phyloP scores from a whole-genome alignment of 2,888 invertebrate species.

The Capitulum mitella region DNA sequence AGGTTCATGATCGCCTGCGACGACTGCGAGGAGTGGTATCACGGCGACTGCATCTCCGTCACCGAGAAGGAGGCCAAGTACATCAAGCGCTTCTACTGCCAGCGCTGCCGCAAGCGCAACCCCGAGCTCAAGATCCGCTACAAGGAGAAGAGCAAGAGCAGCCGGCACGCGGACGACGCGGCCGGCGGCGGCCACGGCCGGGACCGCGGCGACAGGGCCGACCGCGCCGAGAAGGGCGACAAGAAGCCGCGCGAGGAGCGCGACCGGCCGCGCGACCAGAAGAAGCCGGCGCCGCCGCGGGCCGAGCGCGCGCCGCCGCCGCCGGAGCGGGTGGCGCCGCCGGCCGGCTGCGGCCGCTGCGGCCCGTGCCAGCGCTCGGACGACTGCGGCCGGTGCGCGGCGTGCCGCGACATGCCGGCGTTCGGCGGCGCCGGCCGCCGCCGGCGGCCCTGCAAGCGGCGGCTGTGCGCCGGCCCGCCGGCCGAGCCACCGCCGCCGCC shows the following conservation, averaged over 20 bases:
- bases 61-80: slow-evolving; percentile 86
- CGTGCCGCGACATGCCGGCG: slow-evolving; percentile 46
- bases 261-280: slow-evolving; percentile 20
- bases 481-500: not conserved
- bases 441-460: slow-evolving; percentile 45
- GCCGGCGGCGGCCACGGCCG: no score
- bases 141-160: slow-evolving; percentile 40
- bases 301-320: not conserved
- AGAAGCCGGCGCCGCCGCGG: slow-evolving; percentile 4
- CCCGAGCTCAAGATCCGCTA: slow-evolving; percentile 55
- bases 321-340: not conserved
- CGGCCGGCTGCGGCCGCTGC: slow-evolving; percentile 63
- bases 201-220: slow-evolving; percentile 5
- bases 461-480: slow-evolving; percentile 38
- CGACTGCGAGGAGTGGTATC: slow-evolving; percentile 97
- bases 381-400: slow-evolving; percentile 63
- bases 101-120: slow-evolving; percentile 72
- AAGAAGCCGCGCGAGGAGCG: not conserved
- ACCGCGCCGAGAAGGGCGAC: not conserved
- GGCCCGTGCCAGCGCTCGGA: slow-evolving; percentile 61
- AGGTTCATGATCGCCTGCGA: slow-evolving; percentile 98
- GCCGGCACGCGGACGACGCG: not conserved
- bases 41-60: slow-evolving; percentile 93
- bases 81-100: slow-evolving; percentile 87
- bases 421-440: slow-evolving; percentile 49